A percentile compares a stretch with the other conserved stretches of the same genome.
phyloP scores from a whole-genome alignment of 2,797 vertebrate genomes.

The Tokudaia tokunoshimensis region DNA sequence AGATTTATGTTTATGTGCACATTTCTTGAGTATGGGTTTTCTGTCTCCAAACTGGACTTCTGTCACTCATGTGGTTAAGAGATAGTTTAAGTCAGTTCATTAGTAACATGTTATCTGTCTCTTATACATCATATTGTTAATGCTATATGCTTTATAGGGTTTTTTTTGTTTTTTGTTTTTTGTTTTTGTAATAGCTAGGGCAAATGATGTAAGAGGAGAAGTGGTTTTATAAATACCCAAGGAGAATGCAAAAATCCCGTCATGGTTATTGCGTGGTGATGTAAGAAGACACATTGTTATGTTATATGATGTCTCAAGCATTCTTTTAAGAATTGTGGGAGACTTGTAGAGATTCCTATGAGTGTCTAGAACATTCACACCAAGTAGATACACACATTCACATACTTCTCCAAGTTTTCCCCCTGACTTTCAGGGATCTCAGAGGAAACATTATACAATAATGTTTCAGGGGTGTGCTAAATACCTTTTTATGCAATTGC shows the following conservation, averaged over 20 bases:
- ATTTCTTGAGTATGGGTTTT: conserved; percentile 33
- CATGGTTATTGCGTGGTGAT: conserved; percentile 1
- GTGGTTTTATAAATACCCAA: background rate
- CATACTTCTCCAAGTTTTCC: background rate
- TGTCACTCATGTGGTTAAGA: conserved; percentile 24
- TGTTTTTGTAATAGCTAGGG: background rate
- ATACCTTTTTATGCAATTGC: background rate
- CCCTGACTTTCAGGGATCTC: background rate
- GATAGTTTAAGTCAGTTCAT: conserved; percentile 49
- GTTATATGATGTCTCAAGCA: background rate
- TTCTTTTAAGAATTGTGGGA: conserved; percentile 16
- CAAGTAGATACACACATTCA: background rate
- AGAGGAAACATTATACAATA: background rate
- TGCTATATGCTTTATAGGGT: conserved; percentile 52
- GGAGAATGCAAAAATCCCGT: conserved; percentile 29
- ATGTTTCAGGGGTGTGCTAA: background rate
- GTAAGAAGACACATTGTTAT: background rate
- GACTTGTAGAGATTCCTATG: background rate
- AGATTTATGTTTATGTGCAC: background rate
- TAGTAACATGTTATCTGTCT: conserved; percentile 41
- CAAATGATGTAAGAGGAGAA: background rate
- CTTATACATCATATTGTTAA: conserved; percentile 41
- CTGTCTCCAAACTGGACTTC: conserved; percentile 5
- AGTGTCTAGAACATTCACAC: background rate
- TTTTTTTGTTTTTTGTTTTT: background rate